These are phyloP conservation scores for Salvator merianae DNA, from an alignment of 2,113 vertebrate genomes.

Conservation along the genomic window DNA sequence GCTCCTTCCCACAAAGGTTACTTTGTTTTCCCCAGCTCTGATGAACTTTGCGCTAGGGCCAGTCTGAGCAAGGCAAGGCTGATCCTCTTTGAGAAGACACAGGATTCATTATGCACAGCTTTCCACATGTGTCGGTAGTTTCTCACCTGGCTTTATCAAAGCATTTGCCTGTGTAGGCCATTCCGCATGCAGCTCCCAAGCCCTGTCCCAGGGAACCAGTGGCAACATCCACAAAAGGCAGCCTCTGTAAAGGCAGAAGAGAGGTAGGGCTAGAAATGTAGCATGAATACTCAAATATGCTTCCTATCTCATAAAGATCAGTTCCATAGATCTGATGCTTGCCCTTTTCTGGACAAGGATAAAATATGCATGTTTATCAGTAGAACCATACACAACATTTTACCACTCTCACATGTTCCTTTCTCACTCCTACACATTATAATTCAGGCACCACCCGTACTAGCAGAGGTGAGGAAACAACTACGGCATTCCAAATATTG, in stretches of 20 bases:
- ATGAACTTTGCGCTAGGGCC: background rate
- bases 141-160: constrained; percentile 83
- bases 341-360: background rate
- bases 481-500: too few species aligned
- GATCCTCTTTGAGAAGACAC: too few species aligned
- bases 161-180: constrained; percentile 89
- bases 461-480: too few species aligned
- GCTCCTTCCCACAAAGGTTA: background rate
- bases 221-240: constrained; percentile 84
- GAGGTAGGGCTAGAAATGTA: background rate
- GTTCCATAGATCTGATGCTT: background rate
- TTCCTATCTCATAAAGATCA: background rate
- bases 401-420: too few species aligned
- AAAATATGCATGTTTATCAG: background rate
- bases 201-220: constrained; percentile 87
- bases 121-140: background rate
- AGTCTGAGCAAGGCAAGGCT: background rate
- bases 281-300: background rate
- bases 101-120: background rate
- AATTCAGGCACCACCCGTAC: background rate
- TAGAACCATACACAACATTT: too few species aligned
- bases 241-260: constrained; percentile 69
- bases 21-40: too few species aligned
- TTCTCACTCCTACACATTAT: background rate
- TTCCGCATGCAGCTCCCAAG: constrained; percentile 84